A percentile compares a stretch with the other conserved stretches of the same genome.
These are phyloP conservation scores for Trididemnum clinides DNA, from an alignment of 23 tunicate genomes.

Conservation along the genomic window DNA sequence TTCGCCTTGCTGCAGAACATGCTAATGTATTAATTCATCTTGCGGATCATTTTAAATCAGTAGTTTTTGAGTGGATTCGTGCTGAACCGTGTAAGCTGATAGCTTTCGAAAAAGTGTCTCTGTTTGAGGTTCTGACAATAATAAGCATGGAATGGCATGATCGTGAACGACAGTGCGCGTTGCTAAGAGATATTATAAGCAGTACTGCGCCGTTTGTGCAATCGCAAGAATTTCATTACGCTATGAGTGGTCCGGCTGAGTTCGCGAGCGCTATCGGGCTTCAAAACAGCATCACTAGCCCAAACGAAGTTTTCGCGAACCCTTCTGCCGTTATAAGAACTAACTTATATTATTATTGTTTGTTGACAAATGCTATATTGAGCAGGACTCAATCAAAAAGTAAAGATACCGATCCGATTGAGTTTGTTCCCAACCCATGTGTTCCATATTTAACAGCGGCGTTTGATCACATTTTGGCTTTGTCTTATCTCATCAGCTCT, in stretches of 20 bases:
- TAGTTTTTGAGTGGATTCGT: constrained; percentile 8
- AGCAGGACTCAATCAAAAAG: constrained; percentile 36
- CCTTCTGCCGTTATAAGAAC: constrained; percentile 30
- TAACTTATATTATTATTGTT: constrained; percentile 41
- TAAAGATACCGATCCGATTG: constrained; percentile 13
- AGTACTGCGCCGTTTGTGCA: constrained; percentile 6
- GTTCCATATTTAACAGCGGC: constrained; percentile 14
- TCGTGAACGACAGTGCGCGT: constrained; percentile 30
- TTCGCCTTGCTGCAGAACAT: no score
- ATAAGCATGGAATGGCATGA: constrained; percentile 81
- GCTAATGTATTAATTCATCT: neutral
- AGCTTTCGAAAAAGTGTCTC: constrained; percentile 45
- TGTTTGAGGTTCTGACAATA: constrained; percentile 61
- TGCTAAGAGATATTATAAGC: constrained; percentile 54
- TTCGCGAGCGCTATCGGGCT: constrained; percentile 74
- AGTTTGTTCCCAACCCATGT: constrained; percentile 44
- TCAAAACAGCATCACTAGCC: neutral
- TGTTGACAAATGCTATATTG: constrained; percentile 39
- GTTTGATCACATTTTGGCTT: constrained; percentile 42
- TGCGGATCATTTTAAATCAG: constrained; percentile 30
- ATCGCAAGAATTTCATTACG: constrained; percentile 1
- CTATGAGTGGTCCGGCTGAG: constrained; percentile 24
- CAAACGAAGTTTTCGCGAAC: neutral
- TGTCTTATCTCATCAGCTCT: constrained; percentile 38
- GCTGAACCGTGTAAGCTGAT: neutral